Conservation (phyloP, 2,888 invertebrate species). For the Megastigmus dorsalis region DNA sequence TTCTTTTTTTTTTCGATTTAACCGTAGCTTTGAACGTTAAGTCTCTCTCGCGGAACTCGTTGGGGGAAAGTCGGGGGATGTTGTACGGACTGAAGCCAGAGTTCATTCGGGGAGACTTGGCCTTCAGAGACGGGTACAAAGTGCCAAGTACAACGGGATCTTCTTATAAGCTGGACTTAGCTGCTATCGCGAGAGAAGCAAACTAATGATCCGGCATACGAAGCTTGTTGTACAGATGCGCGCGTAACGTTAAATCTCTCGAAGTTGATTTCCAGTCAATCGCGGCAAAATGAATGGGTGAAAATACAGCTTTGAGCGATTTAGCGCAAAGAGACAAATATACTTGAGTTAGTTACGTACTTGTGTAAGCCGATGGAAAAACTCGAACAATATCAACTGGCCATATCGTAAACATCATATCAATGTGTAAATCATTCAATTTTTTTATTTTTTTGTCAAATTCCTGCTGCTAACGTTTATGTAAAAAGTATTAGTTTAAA, state of each 20-base stretch:
- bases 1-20: too few species aligned
- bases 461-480: background rate
- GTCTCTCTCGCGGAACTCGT: too few species aligned
- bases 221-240: too few species aligned
- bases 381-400: constrained; percentile 21
- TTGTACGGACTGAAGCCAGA: too few species aligned
- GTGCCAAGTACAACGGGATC: too few species aligned
- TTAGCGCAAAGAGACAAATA: background rate
- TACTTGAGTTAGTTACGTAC: background rate
- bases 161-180: too few species aligned
- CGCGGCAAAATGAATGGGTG: background rate
- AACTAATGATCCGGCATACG: too few species aligned
- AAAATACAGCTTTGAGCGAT: background rate
- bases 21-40: too few species aligned
- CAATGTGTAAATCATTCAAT: background rate
- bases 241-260: background rate
- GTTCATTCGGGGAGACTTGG: too few species aligned
- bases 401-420: background rate
- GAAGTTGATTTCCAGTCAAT: background rate
- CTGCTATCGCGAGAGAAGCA: too few species aligned
- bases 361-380: constrained; percentile 20
- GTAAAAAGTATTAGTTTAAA: background rate
- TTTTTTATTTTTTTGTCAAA: background rate
- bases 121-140: too few species aligned
- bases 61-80: too few species aligned